phyloP scores from a whole-genome alignment of 2,888 invertebrate genomes.

The Ditula angustiorana region DNA sequence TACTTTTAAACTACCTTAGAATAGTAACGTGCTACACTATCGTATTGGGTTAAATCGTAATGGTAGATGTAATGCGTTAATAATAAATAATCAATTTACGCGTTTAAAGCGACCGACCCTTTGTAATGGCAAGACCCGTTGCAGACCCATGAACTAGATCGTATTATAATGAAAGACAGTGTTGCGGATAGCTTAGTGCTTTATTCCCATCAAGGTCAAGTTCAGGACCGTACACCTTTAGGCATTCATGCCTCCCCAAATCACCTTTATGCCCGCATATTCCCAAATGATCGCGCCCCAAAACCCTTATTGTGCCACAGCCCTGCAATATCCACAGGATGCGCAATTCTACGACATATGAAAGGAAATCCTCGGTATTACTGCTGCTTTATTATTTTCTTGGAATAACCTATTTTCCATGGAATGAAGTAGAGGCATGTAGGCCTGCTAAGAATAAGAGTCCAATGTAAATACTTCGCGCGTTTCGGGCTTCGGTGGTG shows the following conservation, averaged over 20 bases:
- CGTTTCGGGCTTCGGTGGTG: too few relatives aligned
- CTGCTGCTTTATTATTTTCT: slow-evolving; percentile 30
- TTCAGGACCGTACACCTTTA: not conserved
- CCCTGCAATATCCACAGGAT: slow-evolving; percentile 5
- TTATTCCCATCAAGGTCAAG: not conserved
- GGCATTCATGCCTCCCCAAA: slow-evolving; percentile 15
- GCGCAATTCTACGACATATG: slow-evolving; percentile 8
- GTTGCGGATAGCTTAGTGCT: not conserved
- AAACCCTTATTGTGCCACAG: not conserved
- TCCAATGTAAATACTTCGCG: not conserved
- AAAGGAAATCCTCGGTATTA: slow-evolving; percentile 25
- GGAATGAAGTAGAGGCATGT: not conserved
- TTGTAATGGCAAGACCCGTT: too few relatives aligned
- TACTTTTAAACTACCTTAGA: too few relatives aligned
- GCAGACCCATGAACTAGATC: too few relatives aligned
- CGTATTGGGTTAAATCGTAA: too few relatives aligned
- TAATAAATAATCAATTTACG: too few relatives aligned
- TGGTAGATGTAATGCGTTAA: too few relatives aligned
- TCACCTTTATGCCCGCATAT: slow-evolving; percentile 17
- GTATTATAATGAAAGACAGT: too few relatives aligned
- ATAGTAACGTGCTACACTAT: too few relatives aligned
- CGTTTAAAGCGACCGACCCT: too few relatives aligned
- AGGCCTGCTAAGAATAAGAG: not conserved
- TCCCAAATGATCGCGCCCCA: slow-evolving; percentile 13
- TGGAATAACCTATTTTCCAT: slow-evolving; percentile 25